phyloP scores from a whole-genome alignment of 2,113 vertebrate species.

The Agapornis roseicollis region DNA sequence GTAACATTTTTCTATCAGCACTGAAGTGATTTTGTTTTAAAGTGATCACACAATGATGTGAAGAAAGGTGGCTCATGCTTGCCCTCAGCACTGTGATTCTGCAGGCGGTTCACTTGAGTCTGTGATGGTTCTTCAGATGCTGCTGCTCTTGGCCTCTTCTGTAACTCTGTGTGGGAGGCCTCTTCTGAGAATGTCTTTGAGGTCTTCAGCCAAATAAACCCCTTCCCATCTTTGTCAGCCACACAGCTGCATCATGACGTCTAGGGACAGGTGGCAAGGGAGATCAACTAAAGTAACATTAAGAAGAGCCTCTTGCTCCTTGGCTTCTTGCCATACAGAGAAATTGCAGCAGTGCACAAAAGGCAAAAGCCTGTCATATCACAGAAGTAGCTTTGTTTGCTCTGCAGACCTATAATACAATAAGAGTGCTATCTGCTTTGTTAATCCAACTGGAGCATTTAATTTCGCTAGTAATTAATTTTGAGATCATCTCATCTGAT shows the following conservation, averaged over 20 bases:
- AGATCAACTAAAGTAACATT: not conserved
- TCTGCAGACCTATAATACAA: conserved; percentile 27
- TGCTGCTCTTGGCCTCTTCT: not conserved
- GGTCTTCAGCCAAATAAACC: not conserved
- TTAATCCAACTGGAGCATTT: conserved; percentile 43
- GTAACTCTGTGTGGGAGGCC: not conserved
- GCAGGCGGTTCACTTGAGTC: not conserved
- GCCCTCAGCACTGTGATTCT: not conserved
- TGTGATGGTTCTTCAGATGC: not conserved
- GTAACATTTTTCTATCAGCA: not conserved
- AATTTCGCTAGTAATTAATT: conserved; percentile 57
- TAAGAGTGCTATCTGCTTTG: conserved; percentile 37
- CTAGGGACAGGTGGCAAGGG: not conserved
- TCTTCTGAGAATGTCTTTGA: not conserved
- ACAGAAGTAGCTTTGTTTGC: conserved; percentile 29
- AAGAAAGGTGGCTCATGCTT: not conserved
- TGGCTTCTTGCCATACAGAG: not conserved
- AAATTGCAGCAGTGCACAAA: not conserved
- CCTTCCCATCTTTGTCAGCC: not conserved
- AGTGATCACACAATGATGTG: not conserved
- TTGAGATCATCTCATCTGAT: conserved; percentile 37
- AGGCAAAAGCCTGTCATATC: not conserved
- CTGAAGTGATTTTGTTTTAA: not conserved
- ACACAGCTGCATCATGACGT: not conserved
- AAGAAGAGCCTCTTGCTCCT: not conserved